phyloP scores from a whole-genome alignment of 2,888 invertebrate genomes.

The Tetheella fluctuosa region DNA sequence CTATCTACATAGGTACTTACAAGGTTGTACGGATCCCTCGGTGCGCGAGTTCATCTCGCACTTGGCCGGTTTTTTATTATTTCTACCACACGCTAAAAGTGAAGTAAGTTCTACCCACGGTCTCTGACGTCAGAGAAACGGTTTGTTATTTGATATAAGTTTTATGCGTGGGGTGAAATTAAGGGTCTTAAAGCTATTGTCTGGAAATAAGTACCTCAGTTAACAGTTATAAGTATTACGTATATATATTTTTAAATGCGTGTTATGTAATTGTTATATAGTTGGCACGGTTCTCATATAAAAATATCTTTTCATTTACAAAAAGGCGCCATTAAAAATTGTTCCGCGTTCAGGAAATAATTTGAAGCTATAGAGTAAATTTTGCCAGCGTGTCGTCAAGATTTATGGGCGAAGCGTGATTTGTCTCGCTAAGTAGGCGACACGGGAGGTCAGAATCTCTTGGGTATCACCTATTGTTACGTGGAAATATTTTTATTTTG shows the following conservation, averaged over 20 bases:
- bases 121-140: neutral
- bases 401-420: slow-evolving; percentile 39
- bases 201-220: too few relatives aligned
- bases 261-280: neutral
- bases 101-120: neutral
- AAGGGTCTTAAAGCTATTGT: neutral
- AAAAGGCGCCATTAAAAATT: slow-evolving; percentile 13
- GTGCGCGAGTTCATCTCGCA: too few relatives aligned
- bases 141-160: neutral
- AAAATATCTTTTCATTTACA: slow-evolving; percentile 5
- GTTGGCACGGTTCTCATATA: neutral
- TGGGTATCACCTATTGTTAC: neutral
- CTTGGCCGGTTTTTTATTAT: too few relatives aligned
- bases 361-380: slow-evolving; percentile 12
- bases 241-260: too few relatives aligned
- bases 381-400: slow-evolving; percentile 18
- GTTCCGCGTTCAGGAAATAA: slow-evolving; percentile 17
- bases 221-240: too few relatives aligned
- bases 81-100: too few relatives aligned
- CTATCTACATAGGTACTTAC: too few relatives aligned
- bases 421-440: slow-evolving; percentile 29
- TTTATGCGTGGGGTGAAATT: neutral
- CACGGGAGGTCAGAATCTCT: neutral
- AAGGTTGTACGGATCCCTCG: too few relatives aligned
- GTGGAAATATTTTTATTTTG: neutral